These are phyloP conservation scores for Drosophila nigrodunni DNA, from an alignment of 1,140 invertebrate genomes.

Conservation along the genomic window DNA sequence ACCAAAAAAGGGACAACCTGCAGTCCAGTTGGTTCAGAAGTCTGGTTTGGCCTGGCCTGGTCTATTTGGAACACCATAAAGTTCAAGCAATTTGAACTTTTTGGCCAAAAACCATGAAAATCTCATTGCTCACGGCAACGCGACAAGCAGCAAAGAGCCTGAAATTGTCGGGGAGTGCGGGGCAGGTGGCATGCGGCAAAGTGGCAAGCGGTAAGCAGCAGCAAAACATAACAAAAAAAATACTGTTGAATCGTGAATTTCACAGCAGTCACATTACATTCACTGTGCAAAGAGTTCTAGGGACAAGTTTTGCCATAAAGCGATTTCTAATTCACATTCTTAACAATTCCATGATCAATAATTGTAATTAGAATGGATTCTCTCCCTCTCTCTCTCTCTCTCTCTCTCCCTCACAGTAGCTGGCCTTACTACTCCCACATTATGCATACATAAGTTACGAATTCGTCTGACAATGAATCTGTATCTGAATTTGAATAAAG, in stretches of 20 bases:
- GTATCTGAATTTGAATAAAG: slow-evolving; percentile 29
- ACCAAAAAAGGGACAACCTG: slow-evolving; percentile 73
- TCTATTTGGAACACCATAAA: slow-evolving; percentile 80
- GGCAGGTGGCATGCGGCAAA: slow-evolving; percentile 4
- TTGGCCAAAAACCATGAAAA: slow-evolving; percentile 56
- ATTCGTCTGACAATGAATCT: slow-evolving; percentile 6
- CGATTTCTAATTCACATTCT: slow-evolving; percentile 40
- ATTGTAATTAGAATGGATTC: slow-evolving; percentile 39
- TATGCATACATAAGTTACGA: slow-evolving; percentile 8
- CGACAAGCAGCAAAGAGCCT: slow-evolving; percentile 38
- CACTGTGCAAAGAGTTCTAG: slow-evolving; percentile 15
- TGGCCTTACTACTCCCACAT: slow-evolving; percentile 2
- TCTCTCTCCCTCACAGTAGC: not conserved
- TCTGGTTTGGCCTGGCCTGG: slow-evolving; percentile 27
- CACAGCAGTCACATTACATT: slow-evolving; percentile 77
- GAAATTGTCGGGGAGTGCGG: not conserved
- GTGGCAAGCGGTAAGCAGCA: slow-evolving; percentile 3
- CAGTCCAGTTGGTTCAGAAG: slow-evolving; percentile 44
- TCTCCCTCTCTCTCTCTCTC: not conserved
- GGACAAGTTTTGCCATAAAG: slow-evolving; percentile 40
- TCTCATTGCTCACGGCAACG: slow-evolving; percentile 44
- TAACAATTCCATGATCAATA: slow-evolving; percentile 45
- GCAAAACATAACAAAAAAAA: slow-evolving; percentile 45
- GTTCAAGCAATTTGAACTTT: slow-evolving; percentile 81
- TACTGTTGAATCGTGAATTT: slow-evolving; percentile 76